A percentile compares a stretch with the other conserved stretches of the same genome.
These are phyloP conservation scores for Phaonia tiefii DNA, from an alignment of 2,888 invertebrate species.

Conservation along the genomic window DNA sequence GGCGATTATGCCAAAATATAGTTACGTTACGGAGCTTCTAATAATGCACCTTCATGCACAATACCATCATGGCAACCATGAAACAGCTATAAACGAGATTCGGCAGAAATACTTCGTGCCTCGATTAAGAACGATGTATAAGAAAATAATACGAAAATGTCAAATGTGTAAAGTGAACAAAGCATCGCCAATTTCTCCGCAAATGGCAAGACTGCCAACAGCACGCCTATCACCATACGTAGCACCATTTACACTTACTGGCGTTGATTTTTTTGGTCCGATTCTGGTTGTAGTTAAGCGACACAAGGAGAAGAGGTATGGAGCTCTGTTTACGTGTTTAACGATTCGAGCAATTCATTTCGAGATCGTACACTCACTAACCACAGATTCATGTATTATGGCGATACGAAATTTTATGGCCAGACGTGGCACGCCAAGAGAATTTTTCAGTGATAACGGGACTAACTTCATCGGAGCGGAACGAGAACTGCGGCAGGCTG, in stretches of 20 bases:
- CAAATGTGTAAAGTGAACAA: no score
- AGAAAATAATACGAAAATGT: background rate
- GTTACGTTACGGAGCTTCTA: conserved; percentile 34
- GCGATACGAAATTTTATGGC: conserved; percentile 41
- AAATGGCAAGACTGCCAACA: conserved; percentile 38
- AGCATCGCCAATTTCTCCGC: conserved; percentile 4
- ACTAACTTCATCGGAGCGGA: conserved; percentile 48
- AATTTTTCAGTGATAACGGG: conserved; percentile 44
- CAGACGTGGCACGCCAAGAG: no score
- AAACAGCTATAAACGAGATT: conserved; percentile 61
- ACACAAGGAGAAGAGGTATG: conserved; percentile 35
- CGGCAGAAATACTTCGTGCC: conserved; percentile 49
- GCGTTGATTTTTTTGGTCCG: conserved; percentile 33
- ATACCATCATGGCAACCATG: conserved; percentile 46
- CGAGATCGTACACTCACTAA: conserved; percentile 3
- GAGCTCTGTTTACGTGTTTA: no score
- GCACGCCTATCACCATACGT: conserved; percentile 27
- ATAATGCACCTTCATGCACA: conserved; percentile 32
- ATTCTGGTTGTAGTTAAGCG: conserved; percentile 31
- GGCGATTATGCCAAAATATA: conserved; percentile 52
- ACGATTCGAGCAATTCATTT: no score
- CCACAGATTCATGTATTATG: no score
- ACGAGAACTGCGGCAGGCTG: conserved; percentile 43
- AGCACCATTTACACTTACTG: conserved; percentile 37
- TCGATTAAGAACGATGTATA: conserved; percentile 6